Base-by-base conservation (phyloP, 2,797 vertebrate species). In the Acrocephalus scirpaceus region DNA sequence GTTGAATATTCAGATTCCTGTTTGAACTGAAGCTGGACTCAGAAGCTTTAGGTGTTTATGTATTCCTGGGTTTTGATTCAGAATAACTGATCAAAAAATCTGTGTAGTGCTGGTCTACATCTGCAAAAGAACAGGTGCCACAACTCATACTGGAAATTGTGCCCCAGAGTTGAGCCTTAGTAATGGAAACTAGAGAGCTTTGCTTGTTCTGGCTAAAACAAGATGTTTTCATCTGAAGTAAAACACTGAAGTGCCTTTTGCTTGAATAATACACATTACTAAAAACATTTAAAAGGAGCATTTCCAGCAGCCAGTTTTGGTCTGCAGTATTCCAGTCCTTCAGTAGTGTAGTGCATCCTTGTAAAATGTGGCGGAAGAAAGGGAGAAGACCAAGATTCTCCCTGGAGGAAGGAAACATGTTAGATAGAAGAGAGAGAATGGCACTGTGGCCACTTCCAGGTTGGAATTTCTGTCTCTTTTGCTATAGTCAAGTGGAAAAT, bases 341-440 rank as follows among this genome's bases (percentile, higher is more conserved):
- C 4, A 0, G 20, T 34, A 32, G 36, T 76, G 16, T 5, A 10
- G 27, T 16, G 5, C 9, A 16, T 66, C 3, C 2, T 71, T n/a
- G 14, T 6, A 29, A 64, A 80, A 71, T 30, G 16, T 11, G 42
- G 48, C 18, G 60, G 45, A 36, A 86, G 40, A 58, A 38, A 42
- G 47, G 17, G 38, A 85, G 15, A 82, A 56, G 23, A 8, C 9
- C 27, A 15, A 20, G 20, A 32, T 44, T 22, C 20, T 34, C 8
- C 56, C 29, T 34, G 34, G 1, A 25, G 26, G 40, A 61, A 51
- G 51, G 44, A 53, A 64, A 54, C 0, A 0, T 10, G 23, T 54
- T 56, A 29, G n/a, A 25, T 6, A n/a, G 20, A 50, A 73, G 10
- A 86, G 30, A 34, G 29, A 56, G 7, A 74, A 62, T 25, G 26